phyloP scores from a whole-genome alignment of 2,113 vertebrate genomes.

The Perccottus glenii region DNA sequence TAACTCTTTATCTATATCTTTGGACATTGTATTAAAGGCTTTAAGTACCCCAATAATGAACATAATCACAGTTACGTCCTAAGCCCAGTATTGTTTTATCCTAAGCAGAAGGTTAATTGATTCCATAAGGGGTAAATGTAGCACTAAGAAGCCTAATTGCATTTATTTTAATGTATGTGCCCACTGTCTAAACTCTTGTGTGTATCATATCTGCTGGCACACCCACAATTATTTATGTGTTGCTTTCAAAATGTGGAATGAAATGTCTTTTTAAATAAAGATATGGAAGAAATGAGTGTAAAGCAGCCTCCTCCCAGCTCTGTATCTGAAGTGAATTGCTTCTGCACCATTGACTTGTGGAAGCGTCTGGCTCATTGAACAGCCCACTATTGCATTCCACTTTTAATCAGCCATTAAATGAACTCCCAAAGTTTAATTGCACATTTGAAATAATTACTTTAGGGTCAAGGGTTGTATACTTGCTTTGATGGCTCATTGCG shows the following conservation, averaged over 20 bases:
- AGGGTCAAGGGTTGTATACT: conserved; percentile 35
- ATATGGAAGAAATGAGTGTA: conserved; percentile 9
- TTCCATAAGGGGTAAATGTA: too few relatives aligned
- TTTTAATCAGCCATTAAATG: conserved; percentile 67
- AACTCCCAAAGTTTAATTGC: conserved; percentile 61
- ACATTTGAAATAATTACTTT: conserved; percentile 47
- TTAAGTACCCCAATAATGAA: too few relatives aligned
- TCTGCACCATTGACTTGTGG: conserved; percentile 42
- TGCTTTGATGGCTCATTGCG: conserved; percentile 28
- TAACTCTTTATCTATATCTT: too few relatives aligned
- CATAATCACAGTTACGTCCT: too few relatives aligned
- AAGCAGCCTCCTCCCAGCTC: conserved; percentile 19
- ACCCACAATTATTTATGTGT: conserved; percentile 3
- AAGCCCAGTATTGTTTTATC: too few relatives aligned
- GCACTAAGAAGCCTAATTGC: too few relatives aligned
- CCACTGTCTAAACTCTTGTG: background rate
- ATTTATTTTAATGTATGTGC: too few relatives aligned
- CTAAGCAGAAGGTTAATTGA: too few relatives aligned
- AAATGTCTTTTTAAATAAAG: background rate
- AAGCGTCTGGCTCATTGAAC: conserved; percentile 49
- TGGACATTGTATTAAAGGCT: too few relatives aligned
- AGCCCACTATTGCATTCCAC: conserved; percentile 32
- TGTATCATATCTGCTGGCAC: background rate
- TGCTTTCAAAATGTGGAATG: conserved; percentile 15
- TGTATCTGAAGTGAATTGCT: conserved; percentile 26